Base-by-base conservation (phyloP, 2,113 vertebrate genomes). In the Eublepharis macularius region DNA sequence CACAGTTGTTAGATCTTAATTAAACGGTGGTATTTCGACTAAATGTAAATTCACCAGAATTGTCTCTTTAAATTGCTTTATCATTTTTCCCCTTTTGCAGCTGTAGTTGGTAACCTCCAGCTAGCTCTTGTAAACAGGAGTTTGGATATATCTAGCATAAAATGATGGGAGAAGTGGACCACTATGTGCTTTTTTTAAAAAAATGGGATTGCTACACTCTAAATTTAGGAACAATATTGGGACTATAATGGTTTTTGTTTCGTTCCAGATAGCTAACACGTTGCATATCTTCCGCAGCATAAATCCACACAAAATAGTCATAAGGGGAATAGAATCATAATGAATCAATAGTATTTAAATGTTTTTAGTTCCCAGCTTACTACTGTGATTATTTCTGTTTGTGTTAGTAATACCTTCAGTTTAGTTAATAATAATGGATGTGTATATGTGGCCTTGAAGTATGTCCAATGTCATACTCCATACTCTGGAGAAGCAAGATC, bases 391-490 rank as follows among this genome's bases (percentile, higher is more conserved):
- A 65, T 26, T 80, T 79, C 29, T 74, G 41, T 73, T 63, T 80
- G 21, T 79, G 26, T 43, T 45, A 76, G 17, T 54, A 80, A 73
- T 68, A 57, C 32, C 51, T 65, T 47, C 73, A 36, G 54, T 39
- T 32, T 45, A 80, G 4, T 73, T 54, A 80, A 63, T 63, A 72
- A 79, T 85, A 41, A 70, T 79, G 65, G 49, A 16, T 72, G 47
- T 78, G 57, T 70, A 26, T 21, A 29, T 49, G 36, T 72, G 83
- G 83, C 83, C 76, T 85, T 86, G 77, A 57, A 74, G 74, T 74
- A 43, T 70, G 29, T 21, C 17, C 57, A 13, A 24, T 63, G 24
- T 80, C 49, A 32, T 45, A 26, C 76, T n/a, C n/a, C n/a, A n/a
- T n/a, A n/a, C n/a, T n/a, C n/a, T 74, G 17, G 57, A 74, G 34